Evolutionary conservation across 2,797 vertebrate genomes (phyloP).

Genomic region (Tinamus major): DNA sequence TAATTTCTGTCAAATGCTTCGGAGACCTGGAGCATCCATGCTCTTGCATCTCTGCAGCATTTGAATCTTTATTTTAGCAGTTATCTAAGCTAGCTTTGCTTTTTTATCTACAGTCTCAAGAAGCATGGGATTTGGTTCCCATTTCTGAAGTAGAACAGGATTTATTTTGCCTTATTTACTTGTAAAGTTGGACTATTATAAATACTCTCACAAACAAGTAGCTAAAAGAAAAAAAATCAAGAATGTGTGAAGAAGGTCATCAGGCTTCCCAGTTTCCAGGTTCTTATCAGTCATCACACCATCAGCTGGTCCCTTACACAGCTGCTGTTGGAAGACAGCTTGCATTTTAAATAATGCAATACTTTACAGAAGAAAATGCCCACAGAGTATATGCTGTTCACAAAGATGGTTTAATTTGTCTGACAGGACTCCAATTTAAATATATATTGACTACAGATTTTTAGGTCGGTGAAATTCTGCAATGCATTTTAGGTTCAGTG

Average conservation of each 20-base stretch:
- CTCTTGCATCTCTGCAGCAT: background rate
- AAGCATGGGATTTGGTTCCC: background rate
- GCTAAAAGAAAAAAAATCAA: background rate
- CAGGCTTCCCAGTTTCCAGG: background rate
- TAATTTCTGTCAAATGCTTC: background rate
- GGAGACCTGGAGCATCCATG: background rate
- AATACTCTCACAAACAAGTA: background rate
- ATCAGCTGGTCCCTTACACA: background rate
- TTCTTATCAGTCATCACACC: background rate
- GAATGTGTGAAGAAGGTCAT: background rate
- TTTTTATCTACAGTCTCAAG: background rate
- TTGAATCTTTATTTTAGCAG: background rate
- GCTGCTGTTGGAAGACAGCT: background rate
- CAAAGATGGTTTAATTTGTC: slow-evolving; percentile 22
- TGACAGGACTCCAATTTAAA: background rate
- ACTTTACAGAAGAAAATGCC: background rate
- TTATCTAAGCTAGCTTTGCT: background rate
- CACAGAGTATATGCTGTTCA: slow-evolving; percentile 11
- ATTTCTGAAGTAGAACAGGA: background rate
- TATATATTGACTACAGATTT: background rate
- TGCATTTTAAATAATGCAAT: slow-evolving; percentile 16
- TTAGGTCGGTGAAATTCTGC: slow-evolving; percentile 8
- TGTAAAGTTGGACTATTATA: background rate
- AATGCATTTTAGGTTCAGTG: background rate
- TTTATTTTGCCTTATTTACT: background rate